These are phyloP conservation scores for Tolypeutes matacus DNA, from an alignment of 2,797 vertebrate species.

Conservation along the genomic window DNA sequence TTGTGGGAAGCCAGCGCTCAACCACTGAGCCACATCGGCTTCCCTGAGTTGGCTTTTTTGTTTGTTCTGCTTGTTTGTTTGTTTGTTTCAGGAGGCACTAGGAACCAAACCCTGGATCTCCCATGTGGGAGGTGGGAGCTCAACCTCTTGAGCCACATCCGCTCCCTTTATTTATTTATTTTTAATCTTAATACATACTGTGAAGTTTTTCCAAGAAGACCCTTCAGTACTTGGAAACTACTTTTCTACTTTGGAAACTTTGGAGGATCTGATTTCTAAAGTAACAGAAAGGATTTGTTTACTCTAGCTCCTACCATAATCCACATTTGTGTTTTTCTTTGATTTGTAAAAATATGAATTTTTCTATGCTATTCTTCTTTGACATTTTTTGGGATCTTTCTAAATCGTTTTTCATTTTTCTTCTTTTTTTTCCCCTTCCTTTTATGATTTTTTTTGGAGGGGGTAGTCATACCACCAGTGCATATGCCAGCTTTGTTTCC, in stretches of 20 bases:
- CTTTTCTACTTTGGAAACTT: neutral
- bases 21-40: too few species aligned
- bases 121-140: too few species aligned
- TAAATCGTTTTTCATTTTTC: neutral
- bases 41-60: too few species aligned
- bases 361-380: neutral
- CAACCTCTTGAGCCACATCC: too few species aligned
- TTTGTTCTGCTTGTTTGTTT: too few species aligned
- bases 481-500: neutral
- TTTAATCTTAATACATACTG: neutral
- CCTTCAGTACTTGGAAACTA: conserved; percentile 16
- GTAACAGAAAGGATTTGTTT: neutral
- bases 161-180: neutral
- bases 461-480: neutral
- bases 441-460: neutral
- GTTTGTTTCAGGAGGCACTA: too few species aligned
- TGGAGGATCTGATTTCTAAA: neutral
- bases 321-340: neutral
- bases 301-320: neutral
- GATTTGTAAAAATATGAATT: neutral
- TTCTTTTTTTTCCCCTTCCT: neutral
- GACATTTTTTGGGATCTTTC: neutral
- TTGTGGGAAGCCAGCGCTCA: too few species aligned
- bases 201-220: neutral
- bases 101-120: too few species aligned